phyloP scores from a whole-genome alignment of 1,140 invertebrate genomes.

The Hyphantria cunea region DNA sequence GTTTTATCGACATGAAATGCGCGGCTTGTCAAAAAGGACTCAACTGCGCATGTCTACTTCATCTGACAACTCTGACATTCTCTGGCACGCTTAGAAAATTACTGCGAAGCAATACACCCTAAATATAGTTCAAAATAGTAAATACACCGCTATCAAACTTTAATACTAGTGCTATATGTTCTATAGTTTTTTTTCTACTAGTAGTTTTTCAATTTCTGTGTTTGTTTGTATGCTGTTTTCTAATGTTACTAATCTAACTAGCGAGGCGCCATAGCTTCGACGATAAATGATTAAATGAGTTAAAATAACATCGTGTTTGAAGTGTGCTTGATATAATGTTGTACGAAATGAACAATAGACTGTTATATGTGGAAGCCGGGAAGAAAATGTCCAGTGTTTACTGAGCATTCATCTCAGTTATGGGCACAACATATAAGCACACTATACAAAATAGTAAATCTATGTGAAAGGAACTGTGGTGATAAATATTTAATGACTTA shows the following conservation, averaged over 20 bases:
- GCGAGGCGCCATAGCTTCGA: constrained; percentile 53
- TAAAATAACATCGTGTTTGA: constrained; percentile 13
- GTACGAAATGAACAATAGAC: constrained; percentile 6
- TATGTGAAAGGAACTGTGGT: constrained; percentile 37
- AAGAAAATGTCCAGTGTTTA: constrained; percentile 1
- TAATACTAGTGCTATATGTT: constrained; percentile 7
- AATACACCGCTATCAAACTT: constrained; percentile 11
- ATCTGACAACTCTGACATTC: constrained; percentile 61
- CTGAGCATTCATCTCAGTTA: constrained; percentile 1
- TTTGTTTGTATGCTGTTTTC: constrained; percentile 31
- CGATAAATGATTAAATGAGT: constrained; percentile 37
- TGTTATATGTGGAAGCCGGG: not conserved
- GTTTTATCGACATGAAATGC: constrained; percentile 63
- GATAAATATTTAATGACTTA: constrained; percentile 42
- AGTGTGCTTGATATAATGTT: constrained; percentile 29
- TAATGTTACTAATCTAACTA: constrained; percentile 32
- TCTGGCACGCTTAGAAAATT: constrained; percentile 60
- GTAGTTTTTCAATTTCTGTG: constrained; percentile 6
- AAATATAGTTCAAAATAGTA: constrained; percentile 47
- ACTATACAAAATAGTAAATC: constrained; percentile 23
- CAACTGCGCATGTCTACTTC: constrained; percentile 58
- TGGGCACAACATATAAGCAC: constrained; percentile 15
- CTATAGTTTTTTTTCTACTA: not conserved
- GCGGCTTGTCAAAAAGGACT: constrained; percentile 36
- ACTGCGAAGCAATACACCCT: constrained; percentile 55